Evolutionary conservation across 2,113 vertebrate genomes (phyloP).

Genomic region (Amia ocellicauda): DNA sequence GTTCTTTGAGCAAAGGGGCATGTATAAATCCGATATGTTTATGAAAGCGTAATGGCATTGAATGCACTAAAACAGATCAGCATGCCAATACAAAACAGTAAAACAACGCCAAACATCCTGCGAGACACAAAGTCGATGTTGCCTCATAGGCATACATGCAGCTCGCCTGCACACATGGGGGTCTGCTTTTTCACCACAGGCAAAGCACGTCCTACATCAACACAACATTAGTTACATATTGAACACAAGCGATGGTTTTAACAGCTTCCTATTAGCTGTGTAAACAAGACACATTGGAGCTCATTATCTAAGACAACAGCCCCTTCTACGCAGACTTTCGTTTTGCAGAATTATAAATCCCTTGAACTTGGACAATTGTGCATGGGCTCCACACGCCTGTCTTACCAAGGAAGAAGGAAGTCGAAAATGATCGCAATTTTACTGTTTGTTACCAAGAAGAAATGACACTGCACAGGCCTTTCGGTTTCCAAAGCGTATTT

Average conservation of each 20-base stretch:
- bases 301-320: too few relatives aligned
- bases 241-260: too few relatives aligned
- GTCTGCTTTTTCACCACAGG: background rate
- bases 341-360: background rate
- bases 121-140: background rate
- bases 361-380: background rate
- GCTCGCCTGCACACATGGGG: background rate
- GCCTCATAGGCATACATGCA: background rate
- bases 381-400: background rate
- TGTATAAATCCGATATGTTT: background rate
- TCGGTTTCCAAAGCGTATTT: too few relatives aligned
- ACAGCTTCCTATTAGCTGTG: too few relatives aligned
- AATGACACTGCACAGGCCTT: too few relatives aligned
- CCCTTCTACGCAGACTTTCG: too few relatives aligned
- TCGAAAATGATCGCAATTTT: too few relatives aligned
- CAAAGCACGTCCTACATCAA: too few relatives aligned
- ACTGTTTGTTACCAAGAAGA: too few relatives aligned
- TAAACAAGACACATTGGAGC: too few relatives aligned
- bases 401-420: too few relatives aligned
- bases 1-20: background rate
- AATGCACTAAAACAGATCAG: background rate
- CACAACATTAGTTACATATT: too few relatives aligned
- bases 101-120: background rate
- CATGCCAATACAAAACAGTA: background rate
- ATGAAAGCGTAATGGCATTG: background rate